Conservation (phyloP, 2,113 vertebrate genomes). For the Epinephelus fuscoguttatus region DNA sequence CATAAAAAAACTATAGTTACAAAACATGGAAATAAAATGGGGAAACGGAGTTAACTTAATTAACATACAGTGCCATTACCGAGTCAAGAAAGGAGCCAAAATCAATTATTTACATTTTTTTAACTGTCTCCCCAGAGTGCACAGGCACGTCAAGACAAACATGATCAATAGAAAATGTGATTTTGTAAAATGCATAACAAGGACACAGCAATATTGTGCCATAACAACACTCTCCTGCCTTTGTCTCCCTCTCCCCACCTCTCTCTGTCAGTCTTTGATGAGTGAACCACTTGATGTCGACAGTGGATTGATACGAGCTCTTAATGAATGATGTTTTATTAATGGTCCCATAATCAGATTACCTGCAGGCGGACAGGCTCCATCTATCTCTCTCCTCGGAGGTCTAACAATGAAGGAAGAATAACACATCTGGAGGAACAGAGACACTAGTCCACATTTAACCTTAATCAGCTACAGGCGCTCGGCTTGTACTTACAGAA, state of each 20-base stretch:
- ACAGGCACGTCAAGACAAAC: conserved; percentile 23
- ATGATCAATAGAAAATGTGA: conserved; percentile 52
- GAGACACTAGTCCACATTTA: conserved; percentile 31
- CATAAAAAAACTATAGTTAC: conserved; percentile 27
- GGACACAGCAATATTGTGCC: conserved; percentile 7
- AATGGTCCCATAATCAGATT: conserved; percentile 83
- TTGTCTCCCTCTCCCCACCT: conserved; percentile 5
- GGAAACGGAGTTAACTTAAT: conserved; percentile 35
- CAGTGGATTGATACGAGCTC: conserved; percentile 74
- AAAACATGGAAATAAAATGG: conserved; percentile 45
- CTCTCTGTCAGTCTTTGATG: conserved; percentile 58
- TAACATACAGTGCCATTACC: conserved; percentile 44
- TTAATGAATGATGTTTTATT: conserved; percentile 85
- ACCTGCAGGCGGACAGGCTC: conserved; percentile 77
- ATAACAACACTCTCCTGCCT: not conserved
- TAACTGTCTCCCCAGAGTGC: conserved; percentile 3
- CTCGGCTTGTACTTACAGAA: conserved; percentile 2
- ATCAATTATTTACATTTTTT: conserved; percentile 37
- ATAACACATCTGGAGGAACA: conserved; percentile 65
- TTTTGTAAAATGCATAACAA: conserved; percentile 38
- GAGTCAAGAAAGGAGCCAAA: conserved; percentile 17
- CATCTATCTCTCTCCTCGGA: conserved; percentile 73
- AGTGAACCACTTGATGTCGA: conserved; percentile 73
- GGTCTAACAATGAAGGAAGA: conserved; percentile 60
- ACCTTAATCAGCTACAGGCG: conserved; percentile 9